Percentiles rank a stretch among this genome's conserved stretches.
phyloP scores from a whole-genome alignment of 1,140 invertebrate species.

The Drosophila willistoni region DNA sequence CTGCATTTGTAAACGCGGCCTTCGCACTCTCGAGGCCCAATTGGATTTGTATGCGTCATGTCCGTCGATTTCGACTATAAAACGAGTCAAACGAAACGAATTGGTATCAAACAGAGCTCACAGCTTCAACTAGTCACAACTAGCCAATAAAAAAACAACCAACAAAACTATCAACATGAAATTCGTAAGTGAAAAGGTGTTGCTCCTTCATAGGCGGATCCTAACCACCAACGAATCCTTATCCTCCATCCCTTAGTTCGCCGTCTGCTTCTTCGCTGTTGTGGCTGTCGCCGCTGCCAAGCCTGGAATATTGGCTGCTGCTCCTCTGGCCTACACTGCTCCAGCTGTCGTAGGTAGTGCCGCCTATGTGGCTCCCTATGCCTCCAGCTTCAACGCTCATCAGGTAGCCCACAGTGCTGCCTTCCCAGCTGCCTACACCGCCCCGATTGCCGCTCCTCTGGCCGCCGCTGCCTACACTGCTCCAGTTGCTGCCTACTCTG shows the following conservation, averaged over 20 bases:
- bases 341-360: constrained; percentile 71
- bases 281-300: constrained; percentile 69
- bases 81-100: constrained; percentile 24
- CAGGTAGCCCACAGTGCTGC: constrained; percentile 61
- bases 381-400: constrained; percentile 64
- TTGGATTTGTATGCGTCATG: constrained; percentile 31
- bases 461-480: constrained; percentile 47
- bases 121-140: constrained; percentile 59
- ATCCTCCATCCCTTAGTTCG: constrained; percentile 44
- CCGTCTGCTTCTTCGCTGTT: constrained; percentile 74
- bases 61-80: constrained; percentile 42
- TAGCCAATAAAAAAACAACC: constrained; percentile 28
- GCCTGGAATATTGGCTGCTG: constrained; percentile 58
- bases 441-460: constrained; percentile 41
- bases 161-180: constrained; percentile 68
- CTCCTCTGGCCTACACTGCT: constrained; percentile 82
- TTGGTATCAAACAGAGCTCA: constrained; percentile 61
- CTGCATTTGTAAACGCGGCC: constrained; percentile 66
- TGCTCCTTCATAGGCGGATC: neutral
- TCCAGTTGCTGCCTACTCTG: constrained; percentile 56
- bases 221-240: neutral
- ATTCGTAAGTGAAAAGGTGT: constrained; percentile 64
- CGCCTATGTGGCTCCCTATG: constrained; percentile 84
- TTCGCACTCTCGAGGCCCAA: constrained; percentile 36
- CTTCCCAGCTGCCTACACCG: constrained; percentile 64